Percentiles rank a stretch among this genome's conserved stretches.
Evolutionary conservation across 2,797 vertebrate species (phyloP).

Genomic region (Pagetopsis macropterus): DNA sequence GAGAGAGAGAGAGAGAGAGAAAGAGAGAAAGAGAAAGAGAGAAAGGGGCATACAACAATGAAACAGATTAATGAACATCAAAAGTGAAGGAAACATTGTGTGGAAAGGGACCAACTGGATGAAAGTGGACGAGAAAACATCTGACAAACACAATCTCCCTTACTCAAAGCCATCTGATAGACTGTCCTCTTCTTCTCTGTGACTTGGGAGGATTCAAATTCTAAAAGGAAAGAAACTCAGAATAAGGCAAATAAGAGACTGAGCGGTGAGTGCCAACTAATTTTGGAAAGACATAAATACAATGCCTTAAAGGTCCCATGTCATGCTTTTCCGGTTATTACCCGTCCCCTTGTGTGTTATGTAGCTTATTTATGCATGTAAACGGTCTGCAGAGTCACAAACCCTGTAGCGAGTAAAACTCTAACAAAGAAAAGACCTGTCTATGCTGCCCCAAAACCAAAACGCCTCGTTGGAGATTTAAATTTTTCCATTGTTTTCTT

Average conservation of each 20-base stretch:
- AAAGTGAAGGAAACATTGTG: slow-evolving; percentile 37
- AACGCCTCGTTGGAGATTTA: too few relatives aligned
- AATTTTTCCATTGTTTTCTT: too few relatives aligned
- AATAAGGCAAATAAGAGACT: slow-evolving; percentile 26
- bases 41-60: slow-evolving; percentile 58
- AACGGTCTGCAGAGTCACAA: too few relatives aligned
- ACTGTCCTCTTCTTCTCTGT: slow-evolving; percentile 96
- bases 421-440: too few relatives aligned
- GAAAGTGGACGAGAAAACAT: slow-evolving; percentile 43
- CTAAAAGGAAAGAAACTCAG: slow-evolving; percentile 67
- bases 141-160: slow-evolving; percentile 69
- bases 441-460: too few relatives aligned
- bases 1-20: slow-evolving; percentile 18
- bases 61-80: slow-evolving; percentile 68
- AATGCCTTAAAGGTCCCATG: slow-evolving; percentile 13
- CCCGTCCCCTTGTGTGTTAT: too few relatives aligned
- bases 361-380: too few relatives aligned
- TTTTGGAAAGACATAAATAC: slow-evolving; percentile 55
- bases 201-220: slow-evolving; percentile 90
- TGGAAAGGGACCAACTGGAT: slow-evolving; percentile 52
- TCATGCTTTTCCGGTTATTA: too few relatives aligned
- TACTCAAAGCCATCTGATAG: slow-evolving; percentile 97
- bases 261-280: slow-evolving; percentile 38
- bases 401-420: too few relatives aligned
- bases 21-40: slow-evolving; percentile 31